These are phyloP conservation scores for Alligator mississippiensis DNA, from an alignment of 2,113 vertebrate genomes.

Conservation along the genomic window DNA sequence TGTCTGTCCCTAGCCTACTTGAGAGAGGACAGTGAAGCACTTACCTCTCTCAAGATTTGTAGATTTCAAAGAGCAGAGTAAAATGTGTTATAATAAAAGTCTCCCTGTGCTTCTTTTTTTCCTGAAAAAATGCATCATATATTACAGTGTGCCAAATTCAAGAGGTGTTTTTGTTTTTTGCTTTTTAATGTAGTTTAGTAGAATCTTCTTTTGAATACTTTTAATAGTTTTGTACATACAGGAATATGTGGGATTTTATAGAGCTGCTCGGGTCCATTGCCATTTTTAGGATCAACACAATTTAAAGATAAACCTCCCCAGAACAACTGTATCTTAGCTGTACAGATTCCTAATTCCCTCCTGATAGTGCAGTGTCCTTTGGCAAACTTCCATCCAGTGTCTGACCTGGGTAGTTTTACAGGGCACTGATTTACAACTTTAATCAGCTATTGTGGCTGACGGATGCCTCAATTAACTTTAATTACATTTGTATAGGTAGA, in stretches of 20 bases:
- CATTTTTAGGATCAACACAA: neutral
- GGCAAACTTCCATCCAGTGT: neutral
- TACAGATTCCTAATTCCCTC: neutral
- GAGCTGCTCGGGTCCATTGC: neutral
- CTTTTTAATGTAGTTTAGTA: neutral
- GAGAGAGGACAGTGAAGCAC: neutral
- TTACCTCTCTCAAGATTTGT: neutral
- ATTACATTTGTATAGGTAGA: neutral
- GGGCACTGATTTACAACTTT: neutral
- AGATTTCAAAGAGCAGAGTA: neutral
- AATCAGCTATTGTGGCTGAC: neutral
- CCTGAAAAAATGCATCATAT: neutral
- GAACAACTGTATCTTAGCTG: neutral
- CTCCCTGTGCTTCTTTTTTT: neutral
- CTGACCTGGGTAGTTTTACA: neutral
- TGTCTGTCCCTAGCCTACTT: neutral
- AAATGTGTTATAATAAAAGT: neutral
- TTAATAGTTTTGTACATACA: neutral
- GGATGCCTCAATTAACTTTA: neutral
- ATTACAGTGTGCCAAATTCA: neutral
- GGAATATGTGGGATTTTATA: neutral
- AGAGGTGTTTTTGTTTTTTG: no score
- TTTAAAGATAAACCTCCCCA: neutral
- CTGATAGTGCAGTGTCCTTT: neutral
- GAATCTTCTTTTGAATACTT: neutral